A percentile compares a stretch with the other conserved stretches of the same genome.
phyloP scores from a whole-genome alignment of 1,140 invertebrate species.

The Amyelois transitella region DNA sequence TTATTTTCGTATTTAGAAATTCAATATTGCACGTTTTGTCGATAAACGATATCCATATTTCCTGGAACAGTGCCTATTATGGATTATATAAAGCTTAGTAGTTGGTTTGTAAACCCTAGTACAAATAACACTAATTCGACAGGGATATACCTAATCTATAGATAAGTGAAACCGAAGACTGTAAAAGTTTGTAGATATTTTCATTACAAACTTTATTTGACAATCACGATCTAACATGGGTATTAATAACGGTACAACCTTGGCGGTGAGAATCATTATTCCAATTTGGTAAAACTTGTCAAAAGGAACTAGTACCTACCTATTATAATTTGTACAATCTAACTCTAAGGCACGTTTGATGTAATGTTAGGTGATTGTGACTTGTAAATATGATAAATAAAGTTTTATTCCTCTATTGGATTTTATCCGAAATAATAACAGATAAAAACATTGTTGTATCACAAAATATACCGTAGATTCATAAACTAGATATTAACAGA shows the following conservation, averaged over 20 bases:
- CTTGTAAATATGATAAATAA: conserved; percentile 37
- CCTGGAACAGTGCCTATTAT: conserved; percentile 47
- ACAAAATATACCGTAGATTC: no score
- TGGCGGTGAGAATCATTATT: conserved; percentile 43
- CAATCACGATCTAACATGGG: conserved; percentile 29
- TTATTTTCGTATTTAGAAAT: not conserved
- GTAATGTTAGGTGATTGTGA: conserved; percentile 23
- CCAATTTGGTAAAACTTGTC: conserved; percentile 60
- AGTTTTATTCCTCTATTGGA: conserved; percentile 24
- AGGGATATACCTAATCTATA: conserved; percentile 58
- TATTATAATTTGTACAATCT: conserved; percentile 51
- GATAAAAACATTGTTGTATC: not conserved
- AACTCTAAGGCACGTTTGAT: conserved; percentile 25
- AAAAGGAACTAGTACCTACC: conserved; percentile 62
- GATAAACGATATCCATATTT: conserved; percentile 15
- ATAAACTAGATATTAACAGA: no score
- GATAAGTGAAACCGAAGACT: conserved; percentile 71
- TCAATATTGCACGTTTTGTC: not conserved
- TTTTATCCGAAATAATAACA: not conserved
- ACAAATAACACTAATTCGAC: conserved; percentile 65
- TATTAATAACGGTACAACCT: conserved; percentile 25
- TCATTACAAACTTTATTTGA: conserved; percentile 41
- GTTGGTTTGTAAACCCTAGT: conserved; percentile 56
- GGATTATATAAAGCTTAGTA: conserved; percentile 41
- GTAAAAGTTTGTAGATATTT: conserved; percentile 68